Percentiles rank a stretch among this genome's conserved stretches.
These are phyloP conservation scores for Dryas iulia DNA, from an alignment of 1,140 invertebrate species.

Conservation along the genomic window DNA sequence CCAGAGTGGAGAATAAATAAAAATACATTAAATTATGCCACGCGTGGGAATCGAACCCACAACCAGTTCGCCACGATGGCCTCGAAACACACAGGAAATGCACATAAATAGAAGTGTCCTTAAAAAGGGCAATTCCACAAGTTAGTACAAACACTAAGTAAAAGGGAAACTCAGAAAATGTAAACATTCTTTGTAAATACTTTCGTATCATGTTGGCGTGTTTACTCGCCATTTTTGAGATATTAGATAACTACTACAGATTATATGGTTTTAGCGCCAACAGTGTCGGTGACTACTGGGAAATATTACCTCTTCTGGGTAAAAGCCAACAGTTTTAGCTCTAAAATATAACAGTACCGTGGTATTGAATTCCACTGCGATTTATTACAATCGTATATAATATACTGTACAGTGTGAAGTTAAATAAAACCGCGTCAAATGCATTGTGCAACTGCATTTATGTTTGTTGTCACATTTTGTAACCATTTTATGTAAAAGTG, in stretches of 20 bases:
- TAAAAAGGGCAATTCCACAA: too few relatives aligned
- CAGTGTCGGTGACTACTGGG: conserved; percentile 25
- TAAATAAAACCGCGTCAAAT: background rate
- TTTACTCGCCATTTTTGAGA: conserved; percentile 11
- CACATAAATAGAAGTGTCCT: too few relatives aligned
- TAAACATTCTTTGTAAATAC: background rate
- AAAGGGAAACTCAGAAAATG: background rate
- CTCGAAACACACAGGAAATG: too few relatives aligned
- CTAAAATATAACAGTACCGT: conserved; percentile 7
- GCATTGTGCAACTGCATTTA: background rate
- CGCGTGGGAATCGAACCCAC: too few relatives aligned
- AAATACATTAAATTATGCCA: too few relatives aligned
- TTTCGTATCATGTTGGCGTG: background rate
- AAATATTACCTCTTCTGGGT: conserved; percentile 31
- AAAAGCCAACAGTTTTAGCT: conserved; percentile 31
- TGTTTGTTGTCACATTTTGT: too few relatives aligned
- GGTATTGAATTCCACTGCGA: background rate
- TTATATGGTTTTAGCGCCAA: conserved; percentile 27
- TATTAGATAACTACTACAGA: conserved; percentile 26
- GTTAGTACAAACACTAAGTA: too few relatives aligned
- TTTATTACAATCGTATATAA: background rate
- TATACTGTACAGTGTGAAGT: background rate
- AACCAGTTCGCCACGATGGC: background rate
- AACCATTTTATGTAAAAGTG: too few relatives aligned
- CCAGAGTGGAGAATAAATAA: too few relatives aligned